These are phyloP conservation scores for Drosophila emarginata DNA, from an alignment of 2,888 invertebrate species.

Conservation along the genomic window DNA sequence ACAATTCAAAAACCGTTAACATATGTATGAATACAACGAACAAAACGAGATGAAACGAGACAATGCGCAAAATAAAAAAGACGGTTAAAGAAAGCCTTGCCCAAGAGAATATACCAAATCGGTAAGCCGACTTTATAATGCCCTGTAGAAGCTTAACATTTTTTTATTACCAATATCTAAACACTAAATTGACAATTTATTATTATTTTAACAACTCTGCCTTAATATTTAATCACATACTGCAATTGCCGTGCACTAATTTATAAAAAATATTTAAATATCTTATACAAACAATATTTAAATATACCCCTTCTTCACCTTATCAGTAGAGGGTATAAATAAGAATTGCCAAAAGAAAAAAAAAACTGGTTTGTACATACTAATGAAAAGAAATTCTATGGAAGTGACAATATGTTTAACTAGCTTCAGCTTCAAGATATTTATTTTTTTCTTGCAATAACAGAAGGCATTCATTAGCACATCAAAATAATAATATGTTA, in stretches of 20 bases:
- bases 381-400: not conserved
- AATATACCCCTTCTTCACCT: not conserved
- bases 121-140: not conserved
- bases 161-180: not conserved
- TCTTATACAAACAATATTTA: not conserved
- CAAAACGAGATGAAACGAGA: not conserved
- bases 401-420: not conserved
- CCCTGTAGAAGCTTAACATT: not conserved
- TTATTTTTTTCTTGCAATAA: no score
- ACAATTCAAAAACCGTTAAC: conserved; percentile 6
- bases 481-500: no score
- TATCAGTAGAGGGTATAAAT: not conserved
- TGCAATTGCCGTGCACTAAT: no score
- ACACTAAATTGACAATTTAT: not conserved
- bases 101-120: not conserved
- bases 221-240: no score
- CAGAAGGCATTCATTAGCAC: no score
- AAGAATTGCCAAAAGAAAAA: not conserved
- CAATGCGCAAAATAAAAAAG: not conserved
- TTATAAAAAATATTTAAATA: not conserved
- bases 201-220: no score
- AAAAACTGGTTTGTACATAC: not conserved
- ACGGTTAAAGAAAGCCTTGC: not conserved
- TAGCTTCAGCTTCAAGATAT: not conserved
- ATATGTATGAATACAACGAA: not conserved